Conservation (phyloP, 2,113 vertebrate genomes). For the Ictidomys tridecemlineatus region DNA sequence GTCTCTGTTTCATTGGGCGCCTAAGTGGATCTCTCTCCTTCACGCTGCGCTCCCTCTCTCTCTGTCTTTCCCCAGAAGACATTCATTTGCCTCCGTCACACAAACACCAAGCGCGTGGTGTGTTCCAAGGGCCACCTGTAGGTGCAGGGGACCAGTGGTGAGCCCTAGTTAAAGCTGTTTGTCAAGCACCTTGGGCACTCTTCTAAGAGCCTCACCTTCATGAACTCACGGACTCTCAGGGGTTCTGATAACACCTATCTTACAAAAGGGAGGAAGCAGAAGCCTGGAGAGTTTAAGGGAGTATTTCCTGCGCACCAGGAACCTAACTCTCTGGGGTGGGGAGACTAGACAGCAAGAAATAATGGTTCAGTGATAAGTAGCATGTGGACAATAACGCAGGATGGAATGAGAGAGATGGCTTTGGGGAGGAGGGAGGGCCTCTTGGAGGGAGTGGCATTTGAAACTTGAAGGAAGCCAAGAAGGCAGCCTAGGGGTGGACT, state of each 20-base stretch:
- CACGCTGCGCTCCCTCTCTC: background rate
- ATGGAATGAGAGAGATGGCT: background rate
- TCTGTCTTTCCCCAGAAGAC: too few species aligned
- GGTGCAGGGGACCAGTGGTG: background rate
- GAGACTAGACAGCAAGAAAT: background rate
- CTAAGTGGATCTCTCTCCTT: background rate
- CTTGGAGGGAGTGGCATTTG: background rate
- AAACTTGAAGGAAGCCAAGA: background rate
- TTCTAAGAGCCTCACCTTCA: background rate
- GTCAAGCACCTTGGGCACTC: background rate
- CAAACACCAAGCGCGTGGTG: background rate
- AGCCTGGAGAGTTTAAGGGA: background rate
- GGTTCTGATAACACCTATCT: background rate
- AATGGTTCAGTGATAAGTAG: background rate
- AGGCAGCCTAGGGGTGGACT: background rate
- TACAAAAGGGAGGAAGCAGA: background rate
- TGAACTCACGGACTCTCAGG: background rate
- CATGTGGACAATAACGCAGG: background rate
- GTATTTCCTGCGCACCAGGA: background rate
- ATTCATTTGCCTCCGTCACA: background rate
- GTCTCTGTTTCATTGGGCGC: constrained; percentile 63
- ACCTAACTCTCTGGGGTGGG: background rate
- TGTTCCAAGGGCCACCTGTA: background rate
- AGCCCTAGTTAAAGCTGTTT: background rate
- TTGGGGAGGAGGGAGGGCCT: background rate